Evolutionary conservation across 1,140 invertebrate genomes (phyloP), one percentile per base, ranked within the genome.

Genomic region (Ips typographus): DNA sequence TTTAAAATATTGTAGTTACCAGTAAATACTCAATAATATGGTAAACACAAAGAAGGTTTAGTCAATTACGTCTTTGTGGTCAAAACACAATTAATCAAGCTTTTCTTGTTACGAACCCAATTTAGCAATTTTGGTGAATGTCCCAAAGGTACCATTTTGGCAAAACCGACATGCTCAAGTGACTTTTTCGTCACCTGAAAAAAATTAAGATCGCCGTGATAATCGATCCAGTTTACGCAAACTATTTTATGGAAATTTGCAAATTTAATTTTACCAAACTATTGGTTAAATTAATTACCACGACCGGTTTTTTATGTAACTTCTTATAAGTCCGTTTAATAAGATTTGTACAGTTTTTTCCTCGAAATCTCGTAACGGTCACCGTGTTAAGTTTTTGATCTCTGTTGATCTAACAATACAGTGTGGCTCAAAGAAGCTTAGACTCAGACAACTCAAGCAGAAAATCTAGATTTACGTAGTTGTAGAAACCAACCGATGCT

Each of bases 251-350:
- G 38, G n/a, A 58, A 58, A 40, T 58, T 40, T 40, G 22, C 56
- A 40, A 40, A 58, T 58, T 58, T 40, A 58, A 40, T 7, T 40
- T 58, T 58, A 7, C 37, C 56, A 40, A n/a, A 39, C 6, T 22
- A 55, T 55, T 55, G 37, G 52, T 38, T 7, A 58, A 58, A 58
- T 4, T 58, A 40, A 58, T 58, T 58, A 40, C 56, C 40, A 58
- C 56, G 40, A 40, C 40, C 40, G 40, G 56, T 6, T 40, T 58
- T 7, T 58, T 58, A 58, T 55, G 37, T 37, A 55, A 55, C 37
- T 55, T 55, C 37, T 2, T 55, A 6, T 8, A 49, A 49, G 44
- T 49, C 22, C 7, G 44, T 8, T 49, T 49, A 49, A 49, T 49
- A 49, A 49, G 44, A 49, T 49, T 49, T 8, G 22, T 49, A 49